Evolutionary conservation across 2,888 invertebrate species (phyloP), one percentile per base, ranked within the genome.

Genomic region (Hipparchia sbordonii): DNA sequence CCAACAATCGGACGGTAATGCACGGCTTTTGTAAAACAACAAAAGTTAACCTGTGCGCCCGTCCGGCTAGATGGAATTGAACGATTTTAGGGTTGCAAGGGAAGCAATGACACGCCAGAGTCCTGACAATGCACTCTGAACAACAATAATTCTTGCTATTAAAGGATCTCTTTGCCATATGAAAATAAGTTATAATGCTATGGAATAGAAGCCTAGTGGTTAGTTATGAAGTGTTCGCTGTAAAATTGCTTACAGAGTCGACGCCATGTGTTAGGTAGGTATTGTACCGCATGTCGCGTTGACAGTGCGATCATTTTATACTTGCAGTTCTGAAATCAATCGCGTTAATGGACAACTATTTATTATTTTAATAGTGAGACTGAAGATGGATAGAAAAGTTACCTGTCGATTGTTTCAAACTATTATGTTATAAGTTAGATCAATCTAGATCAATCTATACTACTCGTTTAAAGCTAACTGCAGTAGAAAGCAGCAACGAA

Each of bases 11-110:
- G 85, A 84, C 84, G 86, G 86, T 93, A 93, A 93, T 93, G 91
- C 90, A 88, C 85, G 85, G 91, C 91, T 89, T 90, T 92, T 91
- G 86, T 90, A 82, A 83, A 88, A 88, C 84, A 90, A 92, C 92
- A 93, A 93, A 93, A 93, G 93, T 90, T 90, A 92, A 93, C 93
- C 93, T 93, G 93, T 92, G 91, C 87, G 82, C 84, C 88, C 89
- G 88, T 89, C 88, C 89, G 88, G 84, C 82, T 84, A 77, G 85
- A 83, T 83, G 87, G 89, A 92, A 93, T 90, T 84, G 87, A 91
- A 87, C 88, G 86, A 89, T 91, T 93, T 92, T 91, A 92, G 93
- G 94, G 94, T 93, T 92, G 89, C 85, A 84, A 90, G 89, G 90
- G 90, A 90, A 89, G 91, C 89, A 92, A 89, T 93, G 94, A 94